Percentiles rank a stretch among this genome's conserved stretches.
Evolutionary conservation across 2,113 vertebrate genomes (phyloP).

Genomic region (Rhinoderma darwinii): DNA sequence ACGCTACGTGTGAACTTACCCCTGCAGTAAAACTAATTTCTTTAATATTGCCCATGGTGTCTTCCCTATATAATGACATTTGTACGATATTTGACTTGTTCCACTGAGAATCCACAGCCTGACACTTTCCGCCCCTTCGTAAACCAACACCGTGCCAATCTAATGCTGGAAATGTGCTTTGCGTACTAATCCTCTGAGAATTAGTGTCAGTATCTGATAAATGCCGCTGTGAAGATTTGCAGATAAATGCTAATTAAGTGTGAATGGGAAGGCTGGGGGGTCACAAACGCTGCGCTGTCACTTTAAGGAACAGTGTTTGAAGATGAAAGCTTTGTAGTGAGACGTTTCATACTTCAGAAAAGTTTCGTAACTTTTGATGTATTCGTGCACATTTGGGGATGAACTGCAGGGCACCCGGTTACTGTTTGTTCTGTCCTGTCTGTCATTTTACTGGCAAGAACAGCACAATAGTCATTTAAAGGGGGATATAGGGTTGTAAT

Average conservation of each 20-base stretch:
- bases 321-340: constrained; percentile 41
- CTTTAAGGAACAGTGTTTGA: constrained; percentile 37
- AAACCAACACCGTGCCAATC: neutral
- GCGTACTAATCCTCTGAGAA: neutral
- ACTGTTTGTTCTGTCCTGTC: neutral
- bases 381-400: neutral
- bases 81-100: no score
- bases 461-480: neutral
- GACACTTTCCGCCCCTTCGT: neutral
- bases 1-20: no score
- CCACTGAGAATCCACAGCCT: neutral
- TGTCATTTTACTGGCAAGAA: neutral
- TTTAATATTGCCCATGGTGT: neutral
- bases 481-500: neutral
- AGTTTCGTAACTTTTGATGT: constrained; percentile 31
- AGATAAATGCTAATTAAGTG: constrained; percentile 1
- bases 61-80: neutral
- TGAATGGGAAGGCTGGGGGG: neutral
- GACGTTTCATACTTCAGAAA: constrained; percentile 29
- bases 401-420: neutral
- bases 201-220: constrained; percentile 22
- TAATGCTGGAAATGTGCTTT: neutral
- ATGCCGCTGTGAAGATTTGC: neutral
- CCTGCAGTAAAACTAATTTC: neutral
- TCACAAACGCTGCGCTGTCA: constrained; percentile 28